Evolutionary conservation across 1,140 invertebrate genomes (phyloP).

Genomic region (Octopus sinensis): DNA sequence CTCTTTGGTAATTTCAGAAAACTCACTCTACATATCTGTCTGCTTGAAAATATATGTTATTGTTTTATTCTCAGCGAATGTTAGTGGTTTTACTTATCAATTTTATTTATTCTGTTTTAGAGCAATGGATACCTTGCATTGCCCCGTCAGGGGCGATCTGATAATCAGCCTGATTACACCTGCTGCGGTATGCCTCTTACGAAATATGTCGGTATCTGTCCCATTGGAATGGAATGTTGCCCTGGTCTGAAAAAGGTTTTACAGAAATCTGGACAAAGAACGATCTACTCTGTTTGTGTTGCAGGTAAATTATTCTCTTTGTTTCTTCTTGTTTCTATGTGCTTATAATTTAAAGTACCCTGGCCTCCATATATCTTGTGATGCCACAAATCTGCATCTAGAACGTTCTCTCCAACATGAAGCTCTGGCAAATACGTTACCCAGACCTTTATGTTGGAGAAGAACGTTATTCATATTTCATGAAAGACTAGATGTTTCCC

Average conservation of each 20-base stretch:
- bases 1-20: neutral
- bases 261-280: constrained; percentile 4
- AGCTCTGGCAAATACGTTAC: no score
- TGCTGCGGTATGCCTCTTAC: neutral
- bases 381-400: no score
- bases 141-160: constrained; percentile 4
- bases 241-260: constrained; percentile 1
- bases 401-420: no score
- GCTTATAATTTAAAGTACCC: no score
- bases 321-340: no score
- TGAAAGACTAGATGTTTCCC: no score
- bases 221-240: constrained; percentile 4
- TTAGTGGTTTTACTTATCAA: neutral
- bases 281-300: neutral
- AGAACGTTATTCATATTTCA: no score
- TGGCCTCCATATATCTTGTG: no score
- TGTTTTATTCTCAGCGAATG: neutral
- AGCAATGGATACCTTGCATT: neutral
- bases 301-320: neutral
- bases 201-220: neutral
- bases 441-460: no score
- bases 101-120: neutral
- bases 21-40: neutral
- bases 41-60: neutral
- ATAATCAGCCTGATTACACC: neutral